Conservation (phyloP, 2,888 invertebrate species). For the Pseudolycoriella hygida region DNA sequence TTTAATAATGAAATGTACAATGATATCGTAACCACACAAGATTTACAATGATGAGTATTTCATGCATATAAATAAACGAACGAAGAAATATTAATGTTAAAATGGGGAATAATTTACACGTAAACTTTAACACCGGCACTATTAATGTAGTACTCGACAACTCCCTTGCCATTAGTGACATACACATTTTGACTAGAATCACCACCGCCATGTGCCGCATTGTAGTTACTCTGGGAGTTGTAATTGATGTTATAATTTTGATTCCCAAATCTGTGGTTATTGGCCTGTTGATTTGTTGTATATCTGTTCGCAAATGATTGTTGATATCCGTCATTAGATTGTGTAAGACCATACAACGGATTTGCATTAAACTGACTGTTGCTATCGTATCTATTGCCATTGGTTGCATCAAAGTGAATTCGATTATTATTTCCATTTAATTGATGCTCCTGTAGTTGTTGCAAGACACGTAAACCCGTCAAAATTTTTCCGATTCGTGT, state of each 20-base stretch:
- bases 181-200: conserved; percentile 22
- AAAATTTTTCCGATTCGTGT: conserved; percentile 22
- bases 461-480: conserved; percentile 12
- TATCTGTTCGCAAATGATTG: neutral
- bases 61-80: too few species aligned
- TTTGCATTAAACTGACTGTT: neutral
- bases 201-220: conserved; percentile 5
- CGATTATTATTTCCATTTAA: neutral
- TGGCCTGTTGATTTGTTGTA: neutral
- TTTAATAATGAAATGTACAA: too few species aligned
- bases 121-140: conserved; percentile 22
- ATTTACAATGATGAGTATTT: too few species aligned
- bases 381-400: neutral
- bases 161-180: conserved; percentile 22
- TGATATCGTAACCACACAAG: too few species aligned
- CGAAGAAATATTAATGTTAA: too few species aligned
- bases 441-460: neutral
- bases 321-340: too few species aligned
- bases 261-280: neutral
- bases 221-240: conserved; percentile 10
- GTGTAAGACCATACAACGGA: neutral
- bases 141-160: conserved; percentile 23
- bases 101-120: conserved; percentile 9
- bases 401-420: neutral
- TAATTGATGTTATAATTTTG: conserved; percentile 1